These are phyloP conservation scores for Saturnia japonica DNA, from an alignment of 2,888 invertebrate species.

Conservation along the genomic window DNA sequence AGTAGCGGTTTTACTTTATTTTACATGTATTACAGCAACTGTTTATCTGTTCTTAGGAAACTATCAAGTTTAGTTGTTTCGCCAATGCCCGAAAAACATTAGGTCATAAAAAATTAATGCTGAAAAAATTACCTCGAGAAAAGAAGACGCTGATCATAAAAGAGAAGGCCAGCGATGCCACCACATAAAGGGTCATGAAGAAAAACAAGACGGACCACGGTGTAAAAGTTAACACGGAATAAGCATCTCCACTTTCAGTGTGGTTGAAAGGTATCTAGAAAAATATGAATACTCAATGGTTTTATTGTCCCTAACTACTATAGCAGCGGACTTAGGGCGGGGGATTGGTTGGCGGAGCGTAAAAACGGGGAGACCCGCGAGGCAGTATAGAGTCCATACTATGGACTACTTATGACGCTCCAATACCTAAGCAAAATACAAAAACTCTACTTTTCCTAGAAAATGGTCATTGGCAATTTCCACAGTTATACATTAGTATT, in stretches of 20 bases:
- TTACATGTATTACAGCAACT: neutral
- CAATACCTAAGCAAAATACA: too few species aligned
- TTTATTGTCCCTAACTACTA: neutral
- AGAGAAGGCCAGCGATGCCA: slow-evolving; percentile 87
- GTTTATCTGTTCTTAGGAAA: neutral
- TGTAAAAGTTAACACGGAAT: slow-evolving; percentile 86
- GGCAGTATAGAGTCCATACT: too few species aligned
- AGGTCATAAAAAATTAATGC: neutral
- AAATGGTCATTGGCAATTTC: too few species aligned
- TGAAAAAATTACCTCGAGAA: slow-evolving; percentile 83
- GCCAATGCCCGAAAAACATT: neutral
- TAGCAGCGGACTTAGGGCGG: neutral
- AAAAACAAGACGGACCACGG: slow-evolving; percentile 86
- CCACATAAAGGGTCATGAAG: slow-evolving; percentile 87
- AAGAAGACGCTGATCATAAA: slow-evolving; percentile 92
- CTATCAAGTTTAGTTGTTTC: neutral
- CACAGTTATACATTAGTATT: too few species aligned
- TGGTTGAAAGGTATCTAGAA: slow-evolving; percentile 79
- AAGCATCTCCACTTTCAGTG: slow-evolving; percentile 63
- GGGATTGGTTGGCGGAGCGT: too few species aligned
- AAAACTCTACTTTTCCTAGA: too few species aligned
- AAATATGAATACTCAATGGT: slow-evolving; percentile 28
- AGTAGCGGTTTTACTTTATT: too few species aligned
- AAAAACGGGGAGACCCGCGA: too few species aligned
- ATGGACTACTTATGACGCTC: too few species aligned